phyloP scores from a whole-genome alignment of 1,140 invertebrate genomes.

The Mya arenaria region DNA sequence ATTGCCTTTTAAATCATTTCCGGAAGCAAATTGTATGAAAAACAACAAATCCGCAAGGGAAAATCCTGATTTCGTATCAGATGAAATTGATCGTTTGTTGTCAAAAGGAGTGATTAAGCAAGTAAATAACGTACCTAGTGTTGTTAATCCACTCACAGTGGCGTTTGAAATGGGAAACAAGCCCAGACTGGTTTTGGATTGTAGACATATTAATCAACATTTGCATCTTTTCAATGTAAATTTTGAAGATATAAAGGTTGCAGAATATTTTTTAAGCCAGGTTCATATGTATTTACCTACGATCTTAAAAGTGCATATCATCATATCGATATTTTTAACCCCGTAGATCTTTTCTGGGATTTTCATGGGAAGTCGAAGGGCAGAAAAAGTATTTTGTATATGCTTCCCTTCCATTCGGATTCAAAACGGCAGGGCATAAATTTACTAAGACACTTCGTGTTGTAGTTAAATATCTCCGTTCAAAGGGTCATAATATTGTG shows the following conservation, averaged over 20 bases:
- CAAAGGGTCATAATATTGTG: no score
- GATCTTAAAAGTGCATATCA: constrained; percentile 29
- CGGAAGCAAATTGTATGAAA: background rate
- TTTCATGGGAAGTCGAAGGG: no score
- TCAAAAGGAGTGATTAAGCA: constrained; percentile 3
- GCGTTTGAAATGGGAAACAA: background rate
- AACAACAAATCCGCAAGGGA: constrained; percentile 10
- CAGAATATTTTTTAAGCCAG: background rate
- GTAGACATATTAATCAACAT: constrained; percentile 21
- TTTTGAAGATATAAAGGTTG: constrained; percentile 15
- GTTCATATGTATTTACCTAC: constrained; percentile 14
- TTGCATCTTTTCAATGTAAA: background rate
- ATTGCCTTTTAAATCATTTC: constrained; percentile 9
- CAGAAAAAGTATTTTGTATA: no score
- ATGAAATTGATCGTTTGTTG: constrained; percentile 13
- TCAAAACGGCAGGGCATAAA: no score
- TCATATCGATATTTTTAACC: constrained; percentile 26
- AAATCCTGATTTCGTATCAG: constrained; percentile 3
- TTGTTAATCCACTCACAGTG: constrained; percentile 13
- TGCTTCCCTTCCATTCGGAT: no score
- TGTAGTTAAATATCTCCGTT: no score
- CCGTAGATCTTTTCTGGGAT: background rate
- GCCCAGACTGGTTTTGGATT: constrained; percentile 5
- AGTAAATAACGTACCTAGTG: background rate
- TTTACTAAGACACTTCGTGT: no score